A percentile compares a stretch with the other conserved stretches of the same genome.
Conservation (phyloP, 2,888 invertebrate species). For the Epinotia brunnichana region DNA sequence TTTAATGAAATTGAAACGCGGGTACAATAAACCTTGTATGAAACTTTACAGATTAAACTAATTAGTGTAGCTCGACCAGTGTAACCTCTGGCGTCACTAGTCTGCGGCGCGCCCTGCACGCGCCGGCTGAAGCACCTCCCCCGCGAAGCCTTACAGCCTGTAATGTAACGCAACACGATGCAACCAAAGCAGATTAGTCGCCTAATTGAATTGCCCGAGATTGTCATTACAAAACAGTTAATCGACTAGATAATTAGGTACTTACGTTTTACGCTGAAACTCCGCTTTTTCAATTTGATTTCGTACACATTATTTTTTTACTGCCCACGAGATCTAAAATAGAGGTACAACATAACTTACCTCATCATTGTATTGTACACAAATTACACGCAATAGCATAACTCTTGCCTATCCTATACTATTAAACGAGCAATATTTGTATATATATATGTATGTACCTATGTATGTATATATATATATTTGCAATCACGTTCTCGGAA, state of each 20-base stretch:
- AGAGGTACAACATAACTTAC: not conserved
- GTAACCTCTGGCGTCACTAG: constrained; percentile 14
- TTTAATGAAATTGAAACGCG: no score
- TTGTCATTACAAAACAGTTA: constrained; percentile 74
- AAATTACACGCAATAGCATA: no score
- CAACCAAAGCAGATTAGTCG: constrained; percentile 78
- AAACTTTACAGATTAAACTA: no score
- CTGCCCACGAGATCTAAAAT: not conserved
- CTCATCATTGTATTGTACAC: not conserved
- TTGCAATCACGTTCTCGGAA: no score
- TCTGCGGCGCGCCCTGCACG: constrained; percentile 25
- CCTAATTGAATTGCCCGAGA: constrained; percentile 80
- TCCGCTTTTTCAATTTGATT: no score
- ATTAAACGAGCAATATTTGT: no score
- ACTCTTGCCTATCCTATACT: no score
- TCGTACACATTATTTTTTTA: no score
- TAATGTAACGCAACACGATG: constrained; percentile 76
- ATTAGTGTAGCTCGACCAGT: not conserved
- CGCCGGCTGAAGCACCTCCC: constrained; percentile 71
- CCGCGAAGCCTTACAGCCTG: constrained; percentile 77
- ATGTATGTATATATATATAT: no score
- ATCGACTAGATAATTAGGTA: constrained; percentile 69
- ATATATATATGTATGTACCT: no score
- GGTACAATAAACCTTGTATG: not conserved
- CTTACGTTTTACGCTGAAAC: constrained; percentile 48